Percentiles rank a stretch among this genome's conserved stretches.
phyloP scores from a whole-genome alignment of 2,113 vertebrate species.

The Odontesthes bonariensis region DNA sequence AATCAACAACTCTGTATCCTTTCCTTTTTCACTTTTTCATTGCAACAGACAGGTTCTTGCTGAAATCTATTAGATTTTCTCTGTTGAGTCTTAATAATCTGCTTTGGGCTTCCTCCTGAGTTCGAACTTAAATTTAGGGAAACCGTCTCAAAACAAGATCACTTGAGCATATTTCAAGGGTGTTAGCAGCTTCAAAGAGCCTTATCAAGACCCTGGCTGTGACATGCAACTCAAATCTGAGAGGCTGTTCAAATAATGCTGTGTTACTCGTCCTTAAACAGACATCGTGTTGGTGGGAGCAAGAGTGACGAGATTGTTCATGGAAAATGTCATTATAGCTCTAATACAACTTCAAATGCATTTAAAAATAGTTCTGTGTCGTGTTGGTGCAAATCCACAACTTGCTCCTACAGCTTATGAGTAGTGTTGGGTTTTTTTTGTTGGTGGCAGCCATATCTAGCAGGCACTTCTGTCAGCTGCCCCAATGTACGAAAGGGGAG shows the following conservation, averaged over 20 bases:
- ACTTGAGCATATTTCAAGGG: slow-evolving; percentile 57
- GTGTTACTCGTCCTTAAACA: slow-evolving; percentile 48
- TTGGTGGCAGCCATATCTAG: slow-evolving; percentile 29
- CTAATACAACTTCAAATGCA: slow-evolving; percentile 44
- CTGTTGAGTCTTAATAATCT: slow-evolving; percentile 49
- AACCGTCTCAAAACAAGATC: slow-evolving; percentile 56
- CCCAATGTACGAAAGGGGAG: slow-evolving; percentile 46
- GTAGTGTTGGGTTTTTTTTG: slow-evolving; percentile 28
- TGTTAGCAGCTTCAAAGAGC: slow-evolving; percentile 59
- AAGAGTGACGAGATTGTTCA: slow-evolving; percentile 37
- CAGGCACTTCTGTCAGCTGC: slow-evolving; percentile 63
- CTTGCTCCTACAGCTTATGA: slow-evolving; percentile 26
- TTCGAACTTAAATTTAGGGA: slow-evolving; percentile 44
- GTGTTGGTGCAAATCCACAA: slow-evolving; percentile 30
- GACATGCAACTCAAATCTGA: slow-evolving; percentile 63
- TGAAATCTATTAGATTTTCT: slow-evolving; percentile 35
- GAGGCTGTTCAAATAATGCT: slow-evolving; percentile 60
- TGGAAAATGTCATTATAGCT: slow-evolving; percentile 55
- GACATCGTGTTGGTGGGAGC: slow-evolving; percentile 52
- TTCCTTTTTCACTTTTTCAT: slow-evolving; percentile 33
- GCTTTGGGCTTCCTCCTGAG: slow-evolving; percentile 28
- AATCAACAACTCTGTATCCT: slow-evolving; percentile 22
- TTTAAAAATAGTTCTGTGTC: slow-evolving; percentile 50
- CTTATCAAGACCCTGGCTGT: slow-evolving; percentile 58
- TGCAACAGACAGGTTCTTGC: slow-evolving; percentile 21